Evolutionary conservation across 2,888 invertebrate species (phyloP).

Genomic region (Drosophila mimica): DNA sequence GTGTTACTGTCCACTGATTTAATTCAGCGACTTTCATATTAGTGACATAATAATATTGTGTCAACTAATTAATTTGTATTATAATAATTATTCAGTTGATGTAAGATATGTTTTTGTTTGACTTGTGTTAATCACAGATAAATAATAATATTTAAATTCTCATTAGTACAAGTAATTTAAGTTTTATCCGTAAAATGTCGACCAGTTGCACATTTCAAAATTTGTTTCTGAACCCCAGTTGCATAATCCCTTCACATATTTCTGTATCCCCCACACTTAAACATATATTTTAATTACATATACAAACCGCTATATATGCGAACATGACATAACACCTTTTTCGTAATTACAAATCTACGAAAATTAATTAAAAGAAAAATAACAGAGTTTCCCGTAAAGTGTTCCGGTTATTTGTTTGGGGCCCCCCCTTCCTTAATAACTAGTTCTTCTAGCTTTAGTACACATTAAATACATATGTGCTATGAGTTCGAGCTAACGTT

Average conservation of each 20-base stretch:
- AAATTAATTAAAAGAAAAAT: slow-evolving; percentile 36
- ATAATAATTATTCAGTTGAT: not conserved
- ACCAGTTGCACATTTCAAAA: not conserved
- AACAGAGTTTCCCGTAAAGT: slow-evolving; percentile 45
- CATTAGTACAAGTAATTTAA: not conserved
- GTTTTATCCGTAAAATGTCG: not conserved
- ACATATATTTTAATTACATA: not conserved
- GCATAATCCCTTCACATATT: not conserved
- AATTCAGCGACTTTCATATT: slow-evolving; percentile 21
- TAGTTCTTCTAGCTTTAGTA: slow-evolving; percentile 21
- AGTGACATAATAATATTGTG: slow-evolving; percentile 1
- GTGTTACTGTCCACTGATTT: slow-evolving; percentile 70
- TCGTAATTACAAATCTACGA: slow-evolving; percentile 21
- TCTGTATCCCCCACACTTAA: not conserved
- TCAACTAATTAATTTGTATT: not conserved
- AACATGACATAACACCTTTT: slow-evolving; percentile 71
- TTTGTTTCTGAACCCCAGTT: not conserved
- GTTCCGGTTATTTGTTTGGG: slow-evolving; percentile 57
- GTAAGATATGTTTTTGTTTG: not conserved
- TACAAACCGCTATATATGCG: not conserved
- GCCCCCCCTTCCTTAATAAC: slow-evolving; percentile 37
- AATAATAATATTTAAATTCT: not conserved
- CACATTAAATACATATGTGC: slow-evolving; percentile 6
- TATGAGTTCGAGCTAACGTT: slow-evolving; percentile 50
- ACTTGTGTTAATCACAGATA: not conserved